These are phyloP conservation scores for Phragmatobia fuliginosa DNA, from an alignment of 2,888 invertebrate species.

Conservation along the genomic window DNA sequence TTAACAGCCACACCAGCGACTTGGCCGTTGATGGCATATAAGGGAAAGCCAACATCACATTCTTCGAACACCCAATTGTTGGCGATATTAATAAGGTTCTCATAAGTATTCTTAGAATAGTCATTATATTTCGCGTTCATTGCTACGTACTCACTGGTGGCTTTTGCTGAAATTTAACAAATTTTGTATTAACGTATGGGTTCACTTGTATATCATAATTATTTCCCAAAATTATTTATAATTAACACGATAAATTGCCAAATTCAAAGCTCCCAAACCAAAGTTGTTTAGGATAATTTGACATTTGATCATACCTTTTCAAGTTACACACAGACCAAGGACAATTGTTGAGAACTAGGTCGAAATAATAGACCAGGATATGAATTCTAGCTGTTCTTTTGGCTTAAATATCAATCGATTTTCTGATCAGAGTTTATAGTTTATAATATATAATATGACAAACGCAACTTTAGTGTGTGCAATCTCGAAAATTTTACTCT, in stretches of 20 bases:
- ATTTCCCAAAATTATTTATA: background rate
- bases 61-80: constrained; percentile 78
- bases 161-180: constrained; percentile 59
- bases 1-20: constrained; percentile 67
- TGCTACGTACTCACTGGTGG: constrained; percentile 63
- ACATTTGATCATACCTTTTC: too few relatives aligned
- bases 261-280: too few relatives aligned
- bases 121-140: constrained; percentile 76
- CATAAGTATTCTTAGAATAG: constrained; percentile 73
- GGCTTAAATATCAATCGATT: background rate
- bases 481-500: too few relatives aligned
- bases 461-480: background rate
- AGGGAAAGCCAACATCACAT: constrained; percentile 69
- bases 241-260: background rate
- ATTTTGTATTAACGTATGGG: background rate
- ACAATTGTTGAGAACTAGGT: too few relatives aligned
- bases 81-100: constrained; percentile 71
- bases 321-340: too few relatives aligned
- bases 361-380: too few relatives aligned
- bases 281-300: too few relatives aligned
- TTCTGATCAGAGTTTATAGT: too few relatives aligned
- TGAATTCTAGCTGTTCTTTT: too few relatives aligned
- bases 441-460: too few relatives aligned
- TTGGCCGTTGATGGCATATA: constrained; percentile 71
- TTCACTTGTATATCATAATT: background rate